Conservation (phyloP, 2,113 vertebrate species). For the Sisor rabdophorus region DNA sequence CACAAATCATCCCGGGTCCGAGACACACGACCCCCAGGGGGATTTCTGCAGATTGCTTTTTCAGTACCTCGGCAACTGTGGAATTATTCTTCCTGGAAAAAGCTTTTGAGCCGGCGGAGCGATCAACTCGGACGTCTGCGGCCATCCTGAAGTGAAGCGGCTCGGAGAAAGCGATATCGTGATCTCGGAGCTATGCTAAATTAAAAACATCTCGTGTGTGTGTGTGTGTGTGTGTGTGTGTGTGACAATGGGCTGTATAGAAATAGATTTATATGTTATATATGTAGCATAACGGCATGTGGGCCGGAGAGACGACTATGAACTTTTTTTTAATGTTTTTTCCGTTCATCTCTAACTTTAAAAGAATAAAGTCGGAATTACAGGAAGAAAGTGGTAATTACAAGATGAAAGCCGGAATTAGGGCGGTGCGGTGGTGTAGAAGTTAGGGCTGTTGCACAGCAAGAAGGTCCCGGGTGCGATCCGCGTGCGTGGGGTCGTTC, state of each 20-base stretch:
- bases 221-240: constrained; percentile 26
- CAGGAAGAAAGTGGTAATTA: no score
- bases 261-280: constrained; percentile 78
- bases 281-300: constrained; percentile 73
- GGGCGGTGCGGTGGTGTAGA: no score
- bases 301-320: constrained; percentile 72
- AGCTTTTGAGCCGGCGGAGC: constrained; percentile 72
- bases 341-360: no score
- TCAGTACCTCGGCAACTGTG: constrained; percentile 81
- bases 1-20: constrained; percentile 80
- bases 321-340: constrained; percentile 60
- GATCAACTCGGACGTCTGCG: constrained; percentile 70
- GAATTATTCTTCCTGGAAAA: constrained; percentile 78
- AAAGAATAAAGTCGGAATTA: no score
- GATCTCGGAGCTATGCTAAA: constrained; percentile 77
- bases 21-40: constrained; percentile 78
- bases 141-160: constrained; percentile 71
- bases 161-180: constrained; percentile 73
- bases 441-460: no score
- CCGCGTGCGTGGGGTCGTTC: no score
- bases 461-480: no score
- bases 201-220: constrained; percentile 76
- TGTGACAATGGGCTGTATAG: constrained; percentile 73
- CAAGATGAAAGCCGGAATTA: no score
- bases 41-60: constrained; percentile 81